Evolutionary conservation across 1,140 invertebrate genomes (phyloP).

Genomic region (Eufriesea mexicana): DNA sequence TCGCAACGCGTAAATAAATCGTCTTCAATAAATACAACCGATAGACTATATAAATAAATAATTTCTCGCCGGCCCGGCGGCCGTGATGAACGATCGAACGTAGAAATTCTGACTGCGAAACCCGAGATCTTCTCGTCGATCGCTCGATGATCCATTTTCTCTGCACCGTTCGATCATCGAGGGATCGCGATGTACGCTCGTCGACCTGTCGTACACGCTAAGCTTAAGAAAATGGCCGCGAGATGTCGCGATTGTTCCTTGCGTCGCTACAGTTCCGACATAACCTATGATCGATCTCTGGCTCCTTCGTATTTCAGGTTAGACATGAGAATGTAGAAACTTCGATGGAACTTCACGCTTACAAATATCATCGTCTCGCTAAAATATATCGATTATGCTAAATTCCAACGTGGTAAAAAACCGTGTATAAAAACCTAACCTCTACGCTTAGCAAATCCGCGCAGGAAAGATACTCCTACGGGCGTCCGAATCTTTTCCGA

Average conservation of each 20-base stretch:
- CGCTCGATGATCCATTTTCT: background rate
- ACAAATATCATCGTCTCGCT: too few species aligned
- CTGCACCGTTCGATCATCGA: background rate
- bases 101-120: constrained; percentile 38
- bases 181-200: constrained; percentile 13
- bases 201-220: background rate
- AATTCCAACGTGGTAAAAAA: too few species aligned
- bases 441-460: too few species aligned
- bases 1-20: constrained; percentile 78
- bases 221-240: constrained; percentile 22
- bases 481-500: too few species aligned
- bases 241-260: background rate
- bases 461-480: too few species aligned
- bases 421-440: too few species aligned
- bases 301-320: too few species aligned
- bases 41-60: constrained; percentile 82
- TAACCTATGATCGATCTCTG: background rate
- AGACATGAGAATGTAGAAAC: too few species aligned
- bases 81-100: constrained; percentile 35
- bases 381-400: too few species aligned
- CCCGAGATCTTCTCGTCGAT: constrained; percentile 2
- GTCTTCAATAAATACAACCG: constrained; percentile 80
- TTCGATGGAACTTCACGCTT: too few species aligned
- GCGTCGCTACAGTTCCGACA: background rate
- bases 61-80: constrained; percentile 32